phyloP scores from a whole-genome alignment of 2,113 vertebrate species.

The Poeciliopsis occidentalis region DNA sequence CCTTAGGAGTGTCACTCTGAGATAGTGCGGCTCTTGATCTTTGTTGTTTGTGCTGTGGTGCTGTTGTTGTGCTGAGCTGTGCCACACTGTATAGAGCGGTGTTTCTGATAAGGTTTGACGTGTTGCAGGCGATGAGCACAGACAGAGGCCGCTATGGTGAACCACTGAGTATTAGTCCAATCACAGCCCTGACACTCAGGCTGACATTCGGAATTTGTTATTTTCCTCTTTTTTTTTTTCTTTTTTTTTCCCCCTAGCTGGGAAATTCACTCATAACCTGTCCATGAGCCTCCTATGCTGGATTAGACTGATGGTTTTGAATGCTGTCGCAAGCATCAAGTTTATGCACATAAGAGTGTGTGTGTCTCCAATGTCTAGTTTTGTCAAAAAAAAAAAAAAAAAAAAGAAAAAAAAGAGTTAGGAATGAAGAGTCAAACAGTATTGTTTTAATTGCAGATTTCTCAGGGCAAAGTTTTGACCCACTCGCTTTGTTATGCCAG shows the following conservation, averaged over 20 bases:
- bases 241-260: slow-evolving; percentile 49
- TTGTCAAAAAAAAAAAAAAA: slow-evolving; percentile 3
- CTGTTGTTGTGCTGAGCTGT: slow-evolving; percentile 27
- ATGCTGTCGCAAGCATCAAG: slow-evolving; percentile 29
- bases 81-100: slow-evolving; percentile 41
- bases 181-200: slow-evolving; percentile 69
- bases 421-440: not conserved
- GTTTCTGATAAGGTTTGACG: slow-evolving; percentile 67
- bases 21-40: slow-evolving; percentile 57
- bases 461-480: slow-evolving; percentile 15
- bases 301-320: slow-evolving; percentile 45
- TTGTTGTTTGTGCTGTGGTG: slow-evolving; percentile 59
- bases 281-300: slow-evolving; percentile 51
- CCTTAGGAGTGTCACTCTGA: slow-evolving; percentile 54
- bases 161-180: slow-evolving; percentile 72
- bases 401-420: too few relatives aligned
- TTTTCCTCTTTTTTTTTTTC: slow-evolving; percentile 53
- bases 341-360: slow-evolving; percentile 7
- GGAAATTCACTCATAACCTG: slow-evolving; percentile 59
- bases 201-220: slow-evolving; percentile 73
- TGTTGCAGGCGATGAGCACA: slow-evolving; percentile 50
- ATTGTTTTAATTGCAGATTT: slow-evolving; percentile 7
- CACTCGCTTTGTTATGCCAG: not conserved
- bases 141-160: slow-evolving; percentile 53
- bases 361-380: slow-evolving; percentile 13